Base-by-base conservation (phyloP, 2,113 vertebrate genomes). In the Taxidea taxus region DNA sequence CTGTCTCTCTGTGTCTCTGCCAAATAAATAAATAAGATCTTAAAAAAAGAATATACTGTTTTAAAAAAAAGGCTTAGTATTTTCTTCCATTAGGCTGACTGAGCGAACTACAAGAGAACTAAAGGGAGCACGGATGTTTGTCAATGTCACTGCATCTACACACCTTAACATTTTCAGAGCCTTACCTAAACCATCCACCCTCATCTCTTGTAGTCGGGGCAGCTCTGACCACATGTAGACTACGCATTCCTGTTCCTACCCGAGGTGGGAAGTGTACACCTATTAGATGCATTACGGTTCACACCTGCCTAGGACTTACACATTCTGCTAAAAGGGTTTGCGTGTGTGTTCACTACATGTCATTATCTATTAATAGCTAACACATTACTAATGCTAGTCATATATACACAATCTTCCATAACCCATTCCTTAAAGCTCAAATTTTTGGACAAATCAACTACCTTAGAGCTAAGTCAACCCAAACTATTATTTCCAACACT, bases 401-500 rank as follows among this genome's bases (percentile, higher is more conserved):
- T 44, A 82, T 23, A 42, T 27, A 37, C 39, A 16, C 16, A n/a
- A n/a, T 49, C 37, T 91, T 90, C 58, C 21, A 78, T 23, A 58
- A 51, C n/a, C 34, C 77, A 51, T 42, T 66, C 75, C 49, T 96
- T 86, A 87, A 78, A 12, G 47, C 10, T 27, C 27, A 44, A 3
- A 51, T 77, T 91, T 97, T 85, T 96, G 47, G 84, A 66, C 62
- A 88, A 66, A 78, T 89, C 58, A 42, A 31, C 51, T n/a, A 82
- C 23, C 42, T 80, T 51, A 82, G 70, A 34, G 44, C 74, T 75
- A 93, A 96, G 64, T 85, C 47, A 94, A 93, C 56, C 74, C 86
- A 90, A 91, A 94, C 68, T 42, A 77, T 82, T 85, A 94, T 62
- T 95, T 84, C 70, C 49, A 91, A 95, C 68, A 87, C 78, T 92